These are phyloP conservation scores for Adrianichthys oophorus DNA, from an alignment of 2,797 vertebrate genomes.

Conservation along the genomic window DNA sequence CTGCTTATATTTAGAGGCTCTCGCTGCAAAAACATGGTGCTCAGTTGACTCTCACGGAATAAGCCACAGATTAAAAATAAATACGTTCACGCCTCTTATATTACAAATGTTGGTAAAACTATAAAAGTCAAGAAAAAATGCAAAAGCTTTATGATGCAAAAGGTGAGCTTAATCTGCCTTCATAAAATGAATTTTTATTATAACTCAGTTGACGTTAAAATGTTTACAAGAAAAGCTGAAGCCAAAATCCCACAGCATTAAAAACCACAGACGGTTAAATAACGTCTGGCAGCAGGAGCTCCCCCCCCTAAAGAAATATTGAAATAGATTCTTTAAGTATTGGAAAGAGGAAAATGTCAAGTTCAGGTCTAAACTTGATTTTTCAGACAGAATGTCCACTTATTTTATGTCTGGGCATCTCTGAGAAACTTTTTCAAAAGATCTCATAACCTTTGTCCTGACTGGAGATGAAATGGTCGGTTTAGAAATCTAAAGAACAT, in stretches of 20 bases:
- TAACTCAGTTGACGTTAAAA: constrained; percentile 51
- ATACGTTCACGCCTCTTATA: constrained; percentile 13
- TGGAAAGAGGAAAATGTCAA: too few species aligned
- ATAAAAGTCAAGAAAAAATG: constrained; percentile 11
- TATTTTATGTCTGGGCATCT: too few species aligned
- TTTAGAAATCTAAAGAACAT: too few species aligned
- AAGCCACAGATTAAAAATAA: constrained; percentile 14
- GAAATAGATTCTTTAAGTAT: too few species aligned
- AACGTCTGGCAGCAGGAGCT: constrained; percentile 53
- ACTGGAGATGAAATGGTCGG: too few species aligned
- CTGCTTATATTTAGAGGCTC: not conserved
- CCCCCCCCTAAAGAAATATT: not conserved
- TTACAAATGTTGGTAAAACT: constrained; percentile 11
- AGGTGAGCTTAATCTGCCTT: constrained; percentile 48
- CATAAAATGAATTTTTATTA: constrained; percentile 49
- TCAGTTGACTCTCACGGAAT: constrained; percentile 4
- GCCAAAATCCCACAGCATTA: constrained; percentile 57
- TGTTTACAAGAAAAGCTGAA: constrained; percentile 57
- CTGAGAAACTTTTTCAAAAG: too few species aligned
- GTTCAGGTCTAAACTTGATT: too few species aligned
- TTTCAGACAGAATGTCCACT: too few species aligned
- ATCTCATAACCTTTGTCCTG: too few species aligned
- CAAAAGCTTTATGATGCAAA: constrained; percentile 27
- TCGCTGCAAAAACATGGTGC: not conserved
- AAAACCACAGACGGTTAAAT: constrained; percentile 66